Percentiles rank a stretch among this genome's conserved stretches.
These are phyloP conservation scores for Phanerotoma sp. DNA, from an alignment of 2,888 invertebrate species.

Conservation along the genomic window DNA sequence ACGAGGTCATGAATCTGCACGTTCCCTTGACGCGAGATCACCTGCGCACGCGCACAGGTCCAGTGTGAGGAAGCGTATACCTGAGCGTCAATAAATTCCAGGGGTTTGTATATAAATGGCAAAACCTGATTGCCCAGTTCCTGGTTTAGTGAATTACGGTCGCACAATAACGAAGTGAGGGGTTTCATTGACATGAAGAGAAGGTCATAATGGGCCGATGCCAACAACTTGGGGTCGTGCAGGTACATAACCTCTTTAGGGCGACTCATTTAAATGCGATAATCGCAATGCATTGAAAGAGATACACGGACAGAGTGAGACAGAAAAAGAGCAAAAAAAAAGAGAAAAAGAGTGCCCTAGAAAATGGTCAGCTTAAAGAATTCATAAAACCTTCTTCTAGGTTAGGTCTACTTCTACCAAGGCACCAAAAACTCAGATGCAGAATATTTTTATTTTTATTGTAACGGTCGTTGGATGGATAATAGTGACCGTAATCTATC, in stretches of 20 bases:
- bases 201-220: conserved; percentile 41
- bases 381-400: no score
- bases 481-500: conserved; percentile 27
- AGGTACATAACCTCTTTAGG: conserved; percentile 52
- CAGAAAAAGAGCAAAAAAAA: background rate
- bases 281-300: conserved; percentile 13
- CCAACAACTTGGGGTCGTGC: conserved; percentile 45
- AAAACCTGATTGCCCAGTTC: conserved; percentile 40
- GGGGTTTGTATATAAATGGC: conserved; percentile 25
- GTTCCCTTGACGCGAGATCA: conserved; percentile 33
- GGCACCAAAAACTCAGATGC: no score
- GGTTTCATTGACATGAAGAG: conserved; percentile 9
- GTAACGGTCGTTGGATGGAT: conserved; percentile 2
- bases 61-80: background rate
- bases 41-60: conserved; percentile 32
- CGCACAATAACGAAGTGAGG: background rate
- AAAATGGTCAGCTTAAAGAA: no score
- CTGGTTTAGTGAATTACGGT: background rate
- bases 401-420: no score
- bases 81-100: conserved; percentile 15
- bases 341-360: no score
- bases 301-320: conserved; percentile 8
- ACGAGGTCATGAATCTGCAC: conserved; percentile 50
- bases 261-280: conserved; percentile 50
- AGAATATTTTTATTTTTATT: background rate